A percentile compares a stretch with the other conserved stretches of the same genome.
These are phyloP conservation scores for Halesus radiatus DNA, from an alignment of 1,140 invertebrate genomes.

Conservation along the genomic window DNA sequence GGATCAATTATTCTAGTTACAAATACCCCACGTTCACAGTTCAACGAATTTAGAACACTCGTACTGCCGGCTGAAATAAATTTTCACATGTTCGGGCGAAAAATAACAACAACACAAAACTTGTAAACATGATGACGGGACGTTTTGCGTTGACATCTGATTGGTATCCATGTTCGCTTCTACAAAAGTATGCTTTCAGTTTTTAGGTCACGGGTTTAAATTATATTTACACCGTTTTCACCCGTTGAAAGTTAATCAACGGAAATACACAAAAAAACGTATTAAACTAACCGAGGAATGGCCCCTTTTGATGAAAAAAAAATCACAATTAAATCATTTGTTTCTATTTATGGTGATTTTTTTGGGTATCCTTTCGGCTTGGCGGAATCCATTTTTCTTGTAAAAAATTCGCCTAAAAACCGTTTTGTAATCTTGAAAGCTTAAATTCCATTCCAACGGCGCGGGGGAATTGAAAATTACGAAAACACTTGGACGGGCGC, in stretches of 20 bases:
- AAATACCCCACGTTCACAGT: not conserved
- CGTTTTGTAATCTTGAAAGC: constrained; percentile 24
- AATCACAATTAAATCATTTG: constrained; percentile 19
- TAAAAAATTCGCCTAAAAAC: constrained; percentile 22
- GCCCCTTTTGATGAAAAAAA: not conserved
- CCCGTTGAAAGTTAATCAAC: too few species aligned
- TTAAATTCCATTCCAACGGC: constrained; percentile 20
- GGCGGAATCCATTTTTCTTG: not conserved
- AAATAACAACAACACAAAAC: not conserved
- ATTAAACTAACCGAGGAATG: too few species aligned
- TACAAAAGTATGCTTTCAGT: too few species aligned
- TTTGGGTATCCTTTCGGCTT: not conserved
- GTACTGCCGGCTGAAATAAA: not conserved
- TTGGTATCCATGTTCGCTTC: too few species aligned
- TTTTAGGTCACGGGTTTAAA: too few species aligned
- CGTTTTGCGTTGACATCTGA: too few species aligned
- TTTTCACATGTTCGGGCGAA: not conserved
- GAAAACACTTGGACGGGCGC: constrained; percentile 23
- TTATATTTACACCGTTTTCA: too few species aligned
- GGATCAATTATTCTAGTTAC: not conserved
- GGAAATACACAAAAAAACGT: too few species aligned
- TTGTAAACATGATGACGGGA: too few species aligned
- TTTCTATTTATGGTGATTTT: constrained; percentile 19
- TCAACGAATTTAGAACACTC: not conserved
- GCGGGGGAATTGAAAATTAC: constrained; percentile 33